These are phyloP conservation scores for Cygnus buccinator DNA, from an alignment of 2,113 vertebrate genomes.

Conservation along the genomic window DNA sequence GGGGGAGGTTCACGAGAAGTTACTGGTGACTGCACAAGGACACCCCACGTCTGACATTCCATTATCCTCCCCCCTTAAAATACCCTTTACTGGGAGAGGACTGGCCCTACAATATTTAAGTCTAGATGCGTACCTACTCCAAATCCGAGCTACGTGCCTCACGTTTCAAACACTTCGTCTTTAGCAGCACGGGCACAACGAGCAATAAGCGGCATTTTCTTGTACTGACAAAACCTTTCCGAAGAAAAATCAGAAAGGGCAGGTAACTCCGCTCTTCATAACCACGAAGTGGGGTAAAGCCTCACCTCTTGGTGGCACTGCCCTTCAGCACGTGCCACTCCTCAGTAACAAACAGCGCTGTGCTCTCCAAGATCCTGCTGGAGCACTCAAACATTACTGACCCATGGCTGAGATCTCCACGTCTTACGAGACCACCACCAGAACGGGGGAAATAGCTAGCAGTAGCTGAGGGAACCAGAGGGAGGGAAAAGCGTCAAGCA, in stretches of 20 bases:
- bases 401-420: neutral
- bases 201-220: neutral
- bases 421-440: neutral
- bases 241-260: neutral
- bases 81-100: neutral
- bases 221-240: neutral
- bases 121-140: neutral
- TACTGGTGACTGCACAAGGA: neutral
- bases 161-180: neutral
- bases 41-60: neutral
- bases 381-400: neutral
- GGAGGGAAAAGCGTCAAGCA: neutral
- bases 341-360: neutral
- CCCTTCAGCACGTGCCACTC: neutral
- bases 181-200: neutral
- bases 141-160: neutral
- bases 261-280: neutral
- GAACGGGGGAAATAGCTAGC: neutral
- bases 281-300: neutral
- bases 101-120: neutral
- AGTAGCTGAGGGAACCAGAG: neutral
- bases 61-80: neutral
- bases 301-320: neutral
- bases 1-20: neutral
- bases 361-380: neutral